These are phyloP conservation scores for Sebastes fasciatus DNA, from an alignment of 2,113 vertebrate species.

Conservation along the genomic window DNA sequence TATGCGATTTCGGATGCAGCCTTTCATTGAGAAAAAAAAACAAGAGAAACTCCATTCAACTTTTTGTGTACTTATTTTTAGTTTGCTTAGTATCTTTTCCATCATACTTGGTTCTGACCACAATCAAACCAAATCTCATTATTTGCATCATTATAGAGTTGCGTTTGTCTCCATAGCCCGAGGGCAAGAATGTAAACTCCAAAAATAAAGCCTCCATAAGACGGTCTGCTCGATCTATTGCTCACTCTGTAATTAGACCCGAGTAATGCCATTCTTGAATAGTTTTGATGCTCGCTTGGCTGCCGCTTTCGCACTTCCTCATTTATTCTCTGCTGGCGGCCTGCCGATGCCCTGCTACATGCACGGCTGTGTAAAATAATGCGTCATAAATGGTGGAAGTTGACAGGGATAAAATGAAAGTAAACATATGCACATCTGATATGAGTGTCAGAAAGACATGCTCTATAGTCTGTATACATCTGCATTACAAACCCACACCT, in stretches of 20 bases:
- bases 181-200: neutral
- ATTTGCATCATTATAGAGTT: neutral
- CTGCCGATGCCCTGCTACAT: neutral
- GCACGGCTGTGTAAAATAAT: neutral
- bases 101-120: neutral
- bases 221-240: too few species aligned
- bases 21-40: too few species aligned
- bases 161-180: neutral
- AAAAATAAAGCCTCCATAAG: neutral
- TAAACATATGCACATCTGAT: neutral
- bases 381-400: neutral
- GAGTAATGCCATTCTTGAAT: neutral
- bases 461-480: neutral
- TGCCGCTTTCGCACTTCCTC: conserved; percentile 32
- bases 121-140: neutral
- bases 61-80: neutral
- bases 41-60: neutral
- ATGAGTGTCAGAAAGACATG: neutral
- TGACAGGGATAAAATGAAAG: conserved; percentile 17
- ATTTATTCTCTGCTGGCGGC: conserved; percentile 7
- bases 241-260: neutral
- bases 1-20: too few species aligned
- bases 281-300: neutral
- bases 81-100: neutral
- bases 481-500: neutral